Base-by-base conservation (phyloP, 2,113 vertebrate genomes). In the Tachycineta bicolor region DNA sequence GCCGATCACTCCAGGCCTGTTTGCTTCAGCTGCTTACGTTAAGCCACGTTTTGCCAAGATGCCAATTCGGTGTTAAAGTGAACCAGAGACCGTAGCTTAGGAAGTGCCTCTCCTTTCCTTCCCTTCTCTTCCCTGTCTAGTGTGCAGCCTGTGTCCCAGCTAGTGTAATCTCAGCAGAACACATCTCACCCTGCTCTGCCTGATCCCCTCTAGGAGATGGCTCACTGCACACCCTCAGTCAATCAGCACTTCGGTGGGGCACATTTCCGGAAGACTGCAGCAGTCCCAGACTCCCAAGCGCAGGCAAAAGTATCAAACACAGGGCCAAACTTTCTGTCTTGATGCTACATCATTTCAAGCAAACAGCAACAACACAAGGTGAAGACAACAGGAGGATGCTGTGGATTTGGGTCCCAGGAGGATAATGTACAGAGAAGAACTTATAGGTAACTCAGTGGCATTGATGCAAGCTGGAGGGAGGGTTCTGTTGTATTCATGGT, bases 1-100 rank as follows among this genome's bases (percentile, higher is more conserved):
- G 76, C 37, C 64, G 74, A n/a, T 43, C 26, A 6, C 82, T 83
- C 50, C 39, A 19, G 37, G 31, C 63, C 59, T 9, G 5, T 87
- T 94, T 52, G 91, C 93, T 97, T 93, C 83, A 90, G 87, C 87
- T 77, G 33, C 60, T 93, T 92, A 50, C 0, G 1, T 68, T 92
- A 82, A 70, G 68, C 74, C 5, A 10, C 3, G 4, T 86, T 95
- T 93, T 91, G 58, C 70, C 74, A 83, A 83, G 81, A 46, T 69
- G 37, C 80, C 53, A 12, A 13, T 55, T 60, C 0, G 0, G 63
- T 63, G 33, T 73, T 82, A 62, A 71, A 65, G 29, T 12, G 37
- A 93, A 34, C 49, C n/a, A 52, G 71, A 85, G 28, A 44, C 41
- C 0, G 0, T 73, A 91, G 94, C 43, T 93, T 86, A 94, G 80